phyloP scores from a whole-genome alignment of 2,888 invertebrate species.

The Leptinotarsa rubiginosa region DNA sequence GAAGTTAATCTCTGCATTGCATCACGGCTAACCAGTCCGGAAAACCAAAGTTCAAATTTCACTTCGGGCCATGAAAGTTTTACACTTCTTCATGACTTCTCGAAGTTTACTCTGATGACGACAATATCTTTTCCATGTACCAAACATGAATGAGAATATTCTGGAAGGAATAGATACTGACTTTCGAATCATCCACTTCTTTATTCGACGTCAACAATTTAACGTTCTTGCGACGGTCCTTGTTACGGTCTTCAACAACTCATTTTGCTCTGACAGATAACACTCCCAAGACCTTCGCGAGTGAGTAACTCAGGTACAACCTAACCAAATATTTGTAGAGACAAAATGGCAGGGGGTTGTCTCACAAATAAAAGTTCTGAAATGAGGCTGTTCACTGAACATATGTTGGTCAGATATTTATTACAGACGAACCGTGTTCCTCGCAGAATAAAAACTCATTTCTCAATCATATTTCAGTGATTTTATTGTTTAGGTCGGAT shows the following conservation, averaged over 20 bases:
- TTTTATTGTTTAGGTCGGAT: conserved; percentile 67
- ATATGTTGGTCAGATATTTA: conserved; percentile 63
- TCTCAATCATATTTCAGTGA: conserved; percentile 68
- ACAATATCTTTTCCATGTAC: too few species aligned
- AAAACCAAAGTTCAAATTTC: too few species aligned
- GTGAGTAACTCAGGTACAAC: conserved; percentile 38
- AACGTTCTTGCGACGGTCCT: conserved; percentile 1
- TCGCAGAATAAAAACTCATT: conserved; percentile 64
- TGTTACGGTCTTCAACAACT: conserved; percentile 14
- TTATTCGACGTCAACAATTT: neutral
- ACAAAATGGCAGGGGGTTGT: conserved; percentile 40
- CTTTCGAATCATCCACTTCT: neutral
- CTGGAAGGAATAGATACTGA: too few species aligned
- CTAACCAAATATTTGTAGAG: conserved; percentile 44
- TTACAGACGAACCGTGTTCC: conserved; percentile 62
- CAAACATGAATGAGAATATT: too few species aligned
- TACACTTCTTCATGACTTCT: too few species aligned
- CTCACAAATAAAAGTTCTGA: conserved; percentile 41
- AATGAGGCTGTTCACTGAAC: conserved; percentile 40
- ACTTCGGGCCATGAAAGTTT: too few species aligned
- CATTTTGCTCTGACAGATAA: conserved; percentile 8
- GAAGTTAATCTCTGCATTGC: too few species aligned
- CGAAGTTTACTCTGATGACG: too few species aligned
- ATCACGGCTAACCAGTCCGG: too few species aligned
- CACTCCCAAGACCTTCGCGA: conserved; percentile 25